These are phyloP conservation scores for Nibea coibor DNA, from an alignment of 2,113 vertebrate species.

Conservation along the genomic window DNA sequence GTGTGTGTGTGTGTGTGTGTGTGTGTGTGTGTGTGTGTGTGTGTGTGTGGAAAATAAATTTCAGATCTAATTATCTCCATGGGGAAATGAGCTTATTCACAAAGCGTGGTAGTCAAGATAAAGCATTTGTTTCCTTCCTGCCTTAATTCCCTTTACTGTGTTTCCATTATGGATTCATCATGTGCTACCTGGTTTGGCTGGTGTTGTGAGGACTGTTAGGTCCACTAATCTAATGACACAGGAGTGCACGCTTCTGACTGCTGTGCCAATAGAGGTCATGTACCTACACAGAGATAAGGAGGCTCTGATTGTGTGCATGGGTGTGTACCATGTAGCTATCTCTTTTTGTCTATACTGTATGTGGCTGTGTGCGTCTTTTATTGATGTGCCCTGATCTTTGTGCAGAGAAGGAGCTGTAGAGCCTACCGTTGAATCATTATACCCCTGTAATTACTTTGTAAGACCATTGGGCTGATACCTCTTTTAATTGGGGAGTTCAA, in stretches of 20 bases:
- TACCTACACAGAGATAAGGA: conserved; percentile 68
- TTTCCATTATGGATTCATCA: not conserved
- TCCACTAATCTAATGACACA: conserved; percentile 62
- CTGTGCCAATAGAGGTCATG: conserved; percentile 63
- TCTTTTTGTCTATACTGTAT: not conserved
- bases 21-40: no score
- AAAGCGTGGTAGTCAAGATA: not conserved
- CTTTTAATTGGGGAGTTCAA: conserved; percentile 41
- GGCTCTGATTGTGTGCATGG: conserved; percentile 25
- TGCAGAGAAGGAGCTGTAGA: conserved; percentile 18
- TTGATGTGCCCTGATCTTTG: conserved; percentile 57
- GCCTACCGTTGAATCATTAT: conserved; percentile 40
- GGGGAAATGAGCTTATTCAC: not conserved
- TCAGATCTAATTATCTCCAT: not conserved
- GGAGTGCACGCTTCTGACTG: conserved; percentile 28
- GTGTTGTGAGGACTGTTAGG: conserved; percentile 14
- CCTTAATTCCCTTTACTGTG: not conserved
- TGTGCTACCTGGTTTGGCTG: conserved; percentile 4
- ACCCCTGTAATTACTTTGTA: conserved; percentile 54
- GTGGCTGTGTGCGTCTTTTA: conserved; percentile 42
- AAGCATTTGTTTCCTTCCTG: not conserved
- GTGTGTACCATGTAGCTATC: not conserved
- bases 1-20: no score
- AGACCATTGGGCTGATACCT: conserved; percentile 8
- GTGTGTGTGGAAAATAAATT: not conserved